Evolutionary conservation across 2,888 invertebrate genomes (phyloP).

Genomic region (Blastobasis lacticolella): DNA sequence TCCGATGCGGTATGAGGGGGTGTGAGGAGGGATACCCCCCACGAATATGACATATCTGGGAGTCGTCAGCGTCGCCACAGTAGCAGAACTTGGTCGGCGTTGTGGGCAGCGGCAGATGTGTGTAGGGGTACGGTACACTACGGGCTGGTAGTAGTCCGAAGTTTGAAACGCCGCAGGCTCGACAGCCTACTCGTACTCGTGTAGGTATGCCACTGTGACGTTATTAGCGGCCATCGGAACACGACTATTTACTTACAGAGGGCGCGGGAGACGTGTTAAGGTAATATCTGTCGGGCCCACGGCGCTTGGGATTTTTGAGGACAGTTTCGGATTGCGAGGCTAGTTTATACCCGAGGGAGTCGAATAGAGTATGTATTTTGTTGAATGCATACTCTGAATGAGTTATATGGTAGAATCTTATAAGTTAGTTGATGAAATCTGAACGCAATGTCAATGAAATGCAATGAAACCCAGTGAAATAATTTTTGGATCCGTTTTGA

Average conservation of each 20-base stretch:
- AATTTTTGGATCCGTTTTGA: too few relatives aligned
- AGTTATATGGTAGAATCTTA: too few relatives aligned
- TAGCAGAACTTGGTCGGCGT: conserved; percentile 54
- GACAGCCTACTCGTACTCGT: conserved; percentile 14
- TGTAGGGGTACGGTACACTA: conserved; percentile 19
- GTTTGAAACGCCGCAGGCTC: conserved; percentile 57
- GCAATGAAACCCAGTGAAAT: too few relatives aligned
- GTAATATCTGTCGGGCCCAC: conserved; percentile 26
- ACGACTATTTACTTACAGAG: conserved; percentile 66
- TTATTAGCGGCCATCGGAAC: conserved; percentile 64
- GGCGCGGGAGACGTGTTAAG: conserved; percentile 28
- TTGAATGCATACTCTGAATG: too few relatives aligned
- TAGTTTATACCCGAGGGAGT: too few relatives aligned
- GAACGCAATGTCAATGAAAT: too few relatives aligned
- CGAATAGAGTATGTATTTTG: too few relatives aligned
- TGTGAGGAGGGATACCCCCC: conserved; percentile 14
- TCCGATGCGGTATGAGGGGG: conserved; percentile 33
- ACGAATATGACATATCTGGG: conserved; percentile 69
- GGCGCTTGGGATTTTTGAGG: conserved; percentile 25
- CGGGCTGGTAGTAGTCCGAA: conserved; percentile 25
- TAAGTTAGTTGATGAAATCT: too few relatives aligned
- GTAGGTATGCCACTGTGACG: conserved; percentile 43
- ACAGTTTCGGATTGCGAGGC: background rate
- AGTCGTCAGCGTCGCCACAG: conserved; percentile 62
- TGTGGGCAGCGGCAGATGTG: conserved; percentile 63